Evolutionary conservation across 2,888 invertebrate genomes (phyloP).

Genomic region (Phanerotoma sp.): DNA sequence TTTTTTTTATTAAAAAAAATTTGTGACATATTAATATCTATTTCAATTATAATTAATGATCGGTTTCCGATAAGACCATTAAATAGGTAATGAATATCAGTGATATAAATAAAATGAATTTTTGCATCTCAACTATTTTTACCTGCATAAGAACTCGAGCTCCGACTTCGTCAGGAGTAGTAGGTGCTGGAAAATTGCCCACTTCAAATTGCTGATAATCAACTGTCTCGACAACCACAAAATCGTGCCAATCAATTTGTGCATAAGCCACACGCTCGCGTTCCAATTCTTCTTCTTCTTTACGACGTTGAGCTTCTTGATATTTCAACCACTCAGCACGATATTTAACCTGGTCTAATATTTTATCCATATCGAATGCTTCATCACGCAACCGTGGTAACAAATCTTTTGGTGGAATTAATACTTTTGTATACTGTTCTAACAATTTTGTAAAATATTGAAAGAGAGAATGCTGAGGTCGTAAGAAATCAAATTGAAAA

Average conservation of each 20-base stretch:
- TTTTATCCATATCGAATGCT: constrained; percentile 65
- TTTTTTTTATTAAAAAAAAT: no score
- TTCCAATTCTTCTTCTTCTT: constrained; percentile 94
- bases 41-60: no score
- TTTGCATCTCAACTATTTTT: no score
- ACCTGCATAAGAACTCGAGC: constrained; percentile 88
- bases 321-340: constrained; percentile 96
- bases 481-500: constrained; percentile 97
- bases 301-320: constrained; percentile 88
- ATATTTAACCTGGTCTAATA: constrained; percentile 88
- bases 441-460: constrained; percentile 97
- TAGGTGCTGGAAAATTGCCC: constrained; percentile 95
- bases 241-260: constrained; percentile 99
- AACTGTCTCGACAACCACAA: constrained; percentile 99
- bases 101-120: no score
- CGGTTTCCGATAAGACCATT: no score
- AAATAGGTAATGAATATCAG: no score
- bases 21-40: no score
- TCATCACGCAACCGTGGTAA: constrained; percentile 78
- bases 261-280: constrained; percentile 94
- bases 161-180: constrained; percentile 96
- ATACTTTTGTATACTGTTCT: constrained; percentile 97
- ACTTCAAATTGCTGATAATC: constrained; percentile 97
- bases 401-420: constrained; percentile 93
- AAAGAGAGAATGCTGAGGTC: constrained; percentile 97